Evolutionary conservation across 2,113 vertebrate genomes (phyloP), one percentile per base, ranked within the genome.

Genomic region (Prunella himalayana): DNA sequence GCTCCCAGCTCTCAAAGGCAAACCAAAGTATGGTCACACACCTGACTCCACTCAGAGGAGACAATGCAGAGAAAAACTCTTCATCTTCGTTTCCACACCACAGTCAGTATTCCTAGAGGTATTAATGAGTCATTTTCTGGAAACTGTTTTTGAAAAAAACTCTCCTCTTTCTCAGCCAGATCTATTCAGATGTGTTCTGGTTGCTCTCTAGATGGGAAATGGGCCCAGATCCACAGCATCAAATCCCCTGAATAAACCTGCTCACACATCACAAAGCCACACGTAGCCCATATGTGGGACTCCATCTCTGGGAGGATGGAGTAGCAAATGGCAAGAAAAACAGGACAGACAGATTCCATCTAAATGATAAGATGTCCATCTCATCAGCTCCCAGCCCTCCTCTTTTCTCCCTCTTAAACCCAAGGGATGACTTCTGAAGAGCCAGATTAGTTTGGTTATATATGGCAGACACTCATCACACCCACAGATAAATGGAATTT

Each of bases 241-340:
- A 56, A 78, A 76, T 53, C 31, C 45, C 33, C 30, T 13, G 33
- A 19, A 72, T 41, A 56, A 61, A 87, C 13, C 31, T 78, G 42
- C 27, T 81, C 24, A 25, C 0, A 0, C 16, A n/a, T 30, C 10
- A 13, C 3, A 6, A 61, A 64, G n/a, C n/a, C 45, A n/a, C 39
- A 10, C 6, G 39, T 15, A 68, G 56, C 33, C 79, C 37, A 37
- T 39, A 37, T 1, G 0, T 56, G 60, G 20, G 35, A 68, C 82
- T 56, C 61, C 7, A 7, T 19, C 54, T 70, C 42, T 65, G 24
- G 28, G 13, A 87, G n/a, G 35, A 15, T 30, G 37, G 10, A 3
- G 1, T 17, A 53, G 31, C 24, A 72, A 82, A 79, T 6, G 16
- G 19, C 51, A 69, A 88, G 56, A 71, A 64, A 79, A 71, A 25